Evolutionary conservation across 2,888 invertebrate genomes (phyloP).

Genomic region (Axea sp.): DNA sequence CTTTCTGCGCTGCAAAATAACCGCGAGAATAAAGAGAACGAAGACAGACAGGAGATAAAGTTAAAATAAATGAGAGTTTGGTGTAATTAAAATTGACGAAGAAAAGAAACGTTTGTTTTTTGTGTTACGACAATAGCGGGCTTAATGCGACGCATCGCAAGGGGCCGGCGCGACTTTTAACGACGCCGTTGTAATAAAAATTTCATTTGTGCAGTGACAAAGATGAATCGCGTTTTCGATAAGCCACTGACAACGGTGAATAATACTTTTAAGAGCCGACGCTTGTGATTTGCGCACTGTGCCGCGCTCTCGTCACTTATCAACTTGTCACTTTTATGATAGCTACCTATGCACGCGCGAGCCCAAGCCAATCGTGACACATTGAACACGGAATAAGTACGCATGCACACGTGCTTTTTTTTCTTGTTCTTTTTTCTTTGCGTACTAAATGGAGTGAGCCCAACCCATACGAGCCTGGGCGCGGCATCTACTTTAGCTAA

Average conservation of each 20-base stretch:
- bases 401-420: conserved; percentile 58
- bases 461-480: conserved; percentile 72
- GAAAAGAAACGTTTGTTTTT: conserved; percentile 59
- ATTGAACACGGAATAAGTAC: conserved; percentile 54
- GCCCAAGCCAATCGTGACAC: conserved; percentile 52
- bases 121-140: conserved; percentile 55
- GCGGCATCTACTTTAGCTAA: conserved; percentile 77
- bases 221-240: conserved; percentile 60
- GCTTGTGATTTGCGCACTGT: conserved; percentile 55
- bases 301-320: conserved; percentile 54
- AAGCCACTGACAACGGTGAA: conserved; percentile 57
- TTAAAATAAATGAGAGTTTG: conserved; percentile 52
- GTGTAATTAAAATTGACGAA: conserved; percentile 60
- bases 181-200: conserved; percentile 55
- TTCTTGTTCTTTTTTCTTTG: too few relatives aligned
- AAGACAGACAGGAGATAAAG: conserved; percentile 52
- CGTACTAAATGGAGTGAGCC: conserved; percentile 65
- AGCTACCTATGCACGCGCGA: conserved; percentile 56
- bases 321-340: conserved; percentile 62
- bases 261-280: conserved; percentile 59
- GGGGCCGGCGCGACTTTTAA: conserved; percentile 44
- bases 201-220: conserved; percentile 60
- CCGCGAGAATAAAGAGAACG: conserved; percentile 35
- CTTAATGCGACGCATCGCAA: conserved; percentile 51
- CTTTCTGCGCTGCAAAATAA: conserved; percentile 6